Conservation (phyloP, 2,113 vertebrate species). For the Noturus placidus region DNA sequence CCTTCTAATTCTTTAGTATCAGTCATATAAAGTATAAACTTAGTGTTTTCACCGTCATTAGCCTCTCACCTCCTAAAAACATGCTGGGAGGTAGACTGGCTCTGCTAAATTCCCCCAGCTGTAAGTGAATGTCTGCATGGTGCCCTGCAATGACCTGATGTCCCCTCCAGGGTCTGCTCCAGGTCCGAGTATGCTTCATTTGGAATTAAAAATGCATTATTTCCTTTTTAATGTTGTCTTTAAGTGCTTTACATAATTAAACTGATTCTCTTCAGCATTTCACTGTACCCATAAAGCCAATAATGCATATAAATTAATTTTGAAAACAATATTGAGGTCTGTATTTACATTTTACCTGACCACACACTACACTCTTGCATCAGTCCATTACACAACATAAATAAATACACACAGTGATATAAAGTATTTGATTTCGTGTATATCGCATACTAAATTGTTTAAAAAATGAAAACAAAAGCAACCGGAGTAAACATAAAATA, state of each 20-base stretch:
- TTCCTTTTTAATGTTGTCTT: not conserved
- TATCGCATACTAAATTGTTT: no score
- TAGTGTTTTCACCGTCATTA: not conserved
- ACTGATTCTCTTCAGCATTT: not conserved
- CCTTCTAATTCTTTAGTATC: not conserved
- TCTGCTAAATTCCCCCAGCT: not conserved
- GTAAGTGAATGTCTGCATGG: not conserved
- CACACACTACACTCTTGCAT: not conserved
- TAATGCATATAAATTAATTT: not conserved
- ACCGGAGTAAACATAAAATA: no score
- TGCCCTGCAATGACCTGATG: conserved; percentile 2
- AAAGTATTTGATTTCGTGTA: no score
- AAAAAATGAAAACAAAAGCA: no score
- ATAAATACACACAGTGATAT: not conserved
- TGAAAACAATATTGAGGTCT: not conserved
- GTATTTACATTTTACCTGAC: not conserved
- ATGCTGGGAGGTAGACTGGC: not conserved
- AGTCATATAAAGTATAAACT: not conserved
- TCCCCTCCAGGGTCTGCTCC: not conserved
- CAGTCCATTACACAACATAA: not conserved
- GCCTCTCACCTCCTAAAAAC: not conserved
- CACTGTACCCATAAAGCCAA: not conserved
- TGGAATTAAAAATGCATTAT: not conserved
- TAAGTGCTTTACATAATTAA: not conserved
- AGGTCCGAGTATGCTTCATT: not conserved